phyloP scores from a whole-genome alignment of 2,113 vertebrate species.

The Heterocephalus glaber region DNA sequence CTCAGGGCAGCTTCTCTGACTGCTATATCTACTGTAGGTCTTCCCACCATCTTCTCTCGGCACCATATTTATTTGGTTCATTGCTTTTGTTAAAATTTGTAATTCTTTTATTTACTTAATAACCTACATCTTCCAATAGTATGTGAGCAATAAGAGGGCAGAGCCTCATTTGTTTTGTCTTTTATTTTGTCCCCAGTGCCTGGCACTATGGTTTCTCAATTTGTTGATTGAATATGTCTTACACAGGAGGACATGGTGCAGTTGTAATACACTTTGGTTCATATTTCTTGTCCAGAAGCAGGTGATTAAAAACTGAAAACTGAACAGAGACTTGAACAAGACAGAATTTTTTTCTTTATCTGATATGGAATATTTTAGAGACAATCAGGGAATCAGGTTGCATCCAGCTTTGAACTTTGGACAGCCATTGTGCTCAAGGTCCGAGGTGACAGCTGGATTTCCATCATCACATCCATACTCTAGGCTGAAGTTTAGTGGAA shows the following conservation, averaged over 20 bases:
- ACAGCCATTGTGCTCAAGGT: background rate
- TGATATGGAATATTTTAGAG: background rate
- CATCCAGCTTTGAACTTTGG: background rate
- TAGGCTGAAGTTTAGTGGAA: background rate
- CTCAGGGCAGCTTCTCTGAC: background rate
- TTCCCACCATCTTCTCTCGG: background rate
- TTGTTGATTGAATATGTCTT: background rate
- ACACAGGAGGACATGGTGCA: background rate
- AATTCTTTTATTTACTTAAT: slow-evolving; percentile 7
- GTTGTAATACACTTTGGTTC: background rate
- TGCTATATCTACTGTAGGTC: too few species aligned
- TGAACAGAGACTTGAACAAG: background rate
- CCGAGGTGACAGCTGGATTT: background rate
- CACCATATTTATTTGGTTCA: background rate
- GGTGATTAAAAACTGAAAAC: background rate
- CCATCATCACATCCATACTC: background rate
- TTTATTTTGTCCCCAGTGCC: background rate
- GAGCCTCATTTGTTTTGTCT: background rate
- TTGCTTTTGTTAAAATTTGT: background rate
- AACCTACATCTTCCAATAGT: background rate
- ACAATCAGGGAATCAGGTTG: background rate
- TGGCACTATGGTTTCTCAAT: background rate
- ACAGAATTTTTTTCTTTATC: background rate
- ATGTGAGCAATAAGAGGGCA: background rate
- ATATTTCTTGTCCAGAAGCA: background rate